Percentiles rank a stretch among this genome's conserved stretches.
phyloP scores from a whole-genome alignment of 1,140 invertebrate genomes.

The Sipha flava region DNA sequence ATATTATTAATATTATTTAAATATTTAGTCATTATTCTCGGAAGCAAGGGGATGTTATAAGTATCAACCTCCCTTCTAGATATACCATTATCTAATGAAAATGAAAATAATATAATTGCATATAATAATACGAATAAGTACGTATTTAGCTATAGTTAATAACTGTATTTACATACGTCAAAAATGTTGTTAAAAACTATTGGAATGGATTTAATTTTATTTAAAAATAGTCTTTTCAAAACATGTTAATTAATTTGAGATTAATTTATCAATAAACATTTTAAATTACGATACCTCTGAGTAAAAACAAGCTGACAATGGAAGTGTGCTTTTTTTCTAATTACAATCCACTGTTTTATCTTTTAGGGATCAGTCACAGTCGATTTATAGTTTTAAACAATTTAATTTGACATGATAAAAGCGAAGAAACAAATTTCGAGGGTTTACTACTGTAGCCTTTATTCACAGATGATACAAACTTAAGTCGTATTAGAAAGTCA shows the following conservation, averaged over 20 bases:
- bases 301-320: background rate
- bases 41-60: too few species aligned
- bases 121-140: too few species aligned
- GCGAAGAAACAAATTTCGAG: background rate
- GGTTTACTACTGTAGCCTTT: background rate
- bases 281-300: background rate
- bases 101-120: too few species aligned
- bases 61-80: too few species aligned
- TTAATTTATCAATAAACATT: background rate
- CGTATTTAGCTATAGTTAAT: too few species aligned
- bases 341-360: background rate
- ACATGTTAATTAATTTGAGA: background rate
- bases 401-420: background rate
- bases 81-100: too few species aligned
- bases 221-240: background rate
- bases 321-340: slow-evolving; percentile 3
- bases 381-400: slow-evolving; percentile 4
- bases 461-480: background rate
- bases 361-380: background rate
- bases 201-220: background rate
- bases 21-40: too few species aligned
- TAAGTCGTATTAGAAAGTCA: background rate
- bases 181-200: background rate
- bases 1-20: too few species aligned
- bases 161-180: too few species aligned